Base-by-base conservation (phyloP, 2,113 vertebrate genomes). In the Tautogolabrus adspersus region DNA sequence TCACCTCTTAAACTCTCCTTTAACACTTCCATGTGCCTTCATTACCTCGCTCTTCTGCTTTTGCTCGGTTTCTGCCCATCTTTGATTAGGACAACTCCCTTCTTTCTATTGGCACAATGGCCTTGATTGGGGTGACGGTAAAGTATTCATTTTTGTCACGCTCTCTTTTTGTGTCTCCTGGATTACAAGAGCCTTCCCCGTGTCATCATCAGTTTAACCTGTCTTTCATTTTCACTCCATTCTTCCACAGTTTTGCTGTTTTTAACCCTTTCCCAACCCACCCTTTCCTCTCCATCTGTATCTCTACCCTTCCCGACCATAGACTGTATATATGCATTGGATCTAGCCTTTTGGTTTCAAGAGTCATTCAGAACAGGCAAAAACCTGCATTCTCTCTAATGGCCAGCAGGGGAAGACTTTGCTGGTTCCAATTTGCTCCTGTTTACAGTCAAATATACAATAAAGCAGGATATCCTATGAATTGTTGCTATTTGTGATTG, bases 41-140 rank as follows among this genome's bases (percentile, higher is more conserved):
- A 75, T 83, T 56, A 74, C 21, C 19, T 44, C 75, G 65, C 66
- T 65, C 62, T 71, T 26, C 16, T 23, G 49, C 58, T 63, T 57
- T n/a, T 65, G 49, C 65, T 61, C 56, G 11, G n/a, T 56, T 30
- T 63, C 69, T 59, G 65, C 69, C 70, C n/a, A 13, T 68, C 55
- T 40, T 54, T 86, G 80, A 88, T 88, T 81, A 79, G 15, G 34
- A 46, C 37, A 55, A 18, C 54, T 75, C 23, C 18, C 15, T 63
- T 38, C 26, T 64, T 64, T 74, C 77, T 62, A 1, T 30, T 47
- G 42, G 16, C 23, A 79, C 79, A 84, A 84, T 65, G 66, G 66
- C 30, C 46, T 81, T 84, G 71, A 90, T 89, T 87, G 75, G 62
- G 34, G 74, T 68, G 37, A 66, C 16, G 49, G 34, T 70, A 38